Conservation (phyloP, 2,113 vertebrate genomes). For the Ptilorrhoa leucosticta region DNA sequence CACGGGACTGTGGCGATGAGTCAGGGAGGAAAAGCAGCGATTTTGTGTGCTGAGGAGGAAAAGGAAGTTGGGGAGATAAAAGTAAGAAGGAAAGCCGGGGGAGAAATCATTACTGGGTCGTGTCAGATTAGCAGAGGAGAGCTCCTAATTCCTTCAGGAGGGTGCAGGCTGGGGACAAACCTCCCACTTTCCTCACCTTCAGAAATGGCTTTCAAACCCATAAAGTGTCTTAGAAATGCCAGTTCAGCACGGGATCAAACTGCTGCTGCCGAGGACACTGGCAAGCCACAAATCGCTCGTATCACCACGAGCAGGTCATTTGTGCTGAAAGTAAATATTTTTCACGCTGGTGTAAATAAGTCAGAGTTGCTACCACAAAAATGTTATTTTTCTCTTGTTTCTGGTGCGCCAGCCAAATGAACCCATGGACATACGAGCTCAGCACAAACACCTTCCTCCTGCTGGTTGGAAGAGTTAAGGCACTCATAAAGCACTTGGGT, state of each 20-base stretch:
- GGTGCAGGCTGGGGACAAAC: accelerated
- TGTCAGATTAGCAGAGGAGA: background rate
- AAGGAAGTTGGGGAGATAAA: background rate
- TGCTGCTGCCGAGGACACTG: background rate
- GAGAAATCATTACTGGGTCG: background rate
- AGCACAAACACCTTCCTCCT: background rate
- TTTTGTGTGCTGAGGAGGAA: background rate
- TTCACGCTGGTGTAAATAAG: background rate
- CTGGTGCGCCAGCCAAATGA: background rate
- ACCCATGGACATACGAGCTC: background rate
- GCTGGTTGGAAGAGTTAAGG: background rate
- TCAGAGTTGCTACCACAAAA: background rate
- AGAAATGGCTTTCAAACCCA: background rate
- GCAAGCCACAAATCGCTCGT: accelerated
- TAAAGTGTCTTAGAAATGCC: background rate
- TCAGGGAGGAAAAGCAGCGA: background rate
- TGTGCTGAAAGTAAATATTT: background rate
- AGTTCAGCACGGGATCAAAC: background rate
- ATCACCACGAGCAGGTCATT: background rate
- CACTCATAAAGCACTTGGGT: background rate
- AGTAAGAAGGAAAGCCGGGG: background rate
- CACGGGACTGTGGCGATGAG: accelerated
- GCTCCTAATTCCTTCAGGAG: background rate
- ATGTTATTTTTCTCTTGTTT: background rate
- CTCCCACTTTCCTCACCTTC: background rate